Evolutionary conservation across 2,113 vertebrate species (phyloP), one percentile per base, ranked within the genome.

Genomic region (Conger conger): DNA sequence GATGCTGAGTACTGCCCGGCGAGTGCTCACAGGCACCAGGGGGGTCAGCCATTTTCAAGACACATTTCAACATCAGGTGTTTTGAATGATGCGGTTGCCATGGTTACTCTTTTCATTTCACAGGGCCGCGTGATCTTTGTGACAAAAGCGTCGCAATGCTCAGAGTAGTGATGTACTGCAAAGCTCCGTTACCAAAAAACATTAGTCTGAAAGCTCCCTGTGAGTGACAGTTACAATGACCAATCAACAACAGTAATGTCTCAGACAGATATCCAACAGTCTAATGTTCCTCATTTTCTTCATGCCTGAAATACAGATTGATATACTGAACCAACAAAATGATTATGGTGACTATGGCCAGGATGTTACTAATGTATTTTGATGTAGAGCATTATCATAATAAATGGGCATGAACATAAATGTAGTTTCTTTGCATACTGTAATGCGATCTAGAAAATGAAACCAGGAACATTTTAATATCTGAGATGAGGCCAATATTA

Each of bases 11-110:
- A 27, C 42, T 50, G 23, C 42, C 17, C 17, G 50, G 20, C 27
- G 42, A 80, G 42, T 42, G 38, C 27, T 45, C 42, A 50, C 23
- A 45, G 27, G 79, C 79, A 50, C 42, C 23, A n/a, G 27, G 38
- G 79, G 42, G 79, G 79, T 80, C 79, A 80, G 38, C 27, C 27
- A 80, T 80, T 73, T 80, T 80, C 37, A 80, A 80, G 79, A 80
- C 40, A 80, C 38, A 80, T 80, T 45, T 80, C 38, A 80, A 45
- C 79, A 80, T 80, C 42, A 80, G 79, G 40, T 80, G 38, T n/a
- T 80, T 40, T 50, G 79, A 80, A 42, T 80, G 79, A 80, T 80
- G 42, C 27, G 38, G 79, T 80, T 80, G 38, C 79, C 38, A 40
- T 80, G 79, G 79, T 42, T n/a, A 80, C 79, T 1, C 37, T 45